These are phyloP conservation scores for Bembecia ichneumoniformis DNA, from an alignment of 2,888 invertebrate genomes.

Conservation along the genomic window DNA sequence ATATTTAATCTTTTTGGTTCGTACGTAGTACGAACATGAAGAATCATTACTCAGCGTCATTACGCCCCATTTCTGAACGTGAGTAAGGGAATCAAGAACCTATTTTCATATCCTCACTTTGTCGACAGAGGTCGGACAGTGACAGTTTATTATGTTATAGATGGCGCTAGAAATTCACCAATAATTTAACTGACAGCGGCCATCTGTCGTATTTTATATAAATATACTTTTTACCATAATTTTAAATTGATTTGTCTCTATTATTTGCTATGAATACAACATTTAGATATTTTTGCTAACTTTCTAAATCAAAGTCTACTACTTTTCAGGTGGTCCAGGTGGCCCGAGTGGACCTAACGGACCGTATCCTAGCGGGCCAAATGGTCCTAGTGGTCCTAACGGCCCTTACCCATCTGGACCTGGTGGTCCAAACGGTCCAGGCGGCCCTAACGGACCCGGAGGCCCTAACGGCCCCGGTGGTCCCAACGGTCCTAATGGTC, in stretches of 20 bases:
- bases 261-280: no score
- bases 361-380: slow-evolving; percentile 11
- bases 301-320: slow-evolving; percentile 4
- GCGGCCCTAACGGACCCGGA: slow-evolving; percentile 13
- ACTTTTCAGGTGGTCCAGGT: slow-evolving; percentile 15
- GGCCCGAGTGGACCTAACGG: slow-evolving; percentile 27
- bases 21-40: no score
- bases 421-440: slow-evolving; percentile 12
- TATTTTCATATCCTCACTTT: no score
- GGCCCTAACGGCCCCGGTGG: slow-evolving; percentile 11
- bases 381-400: slow-evolving; percentile 27
- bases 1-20: no score
- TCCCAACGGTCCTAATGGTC: slow-evolving; percentile 9
- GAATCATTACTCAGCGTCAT: no score
- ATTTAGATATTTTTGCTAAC: not conserved
- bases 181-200: no score
- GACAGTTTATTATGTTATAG: no score
- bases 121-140: no score
- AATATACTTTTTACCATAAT: not conserved
- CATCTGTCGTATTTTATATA: no score
- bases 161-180: no score
- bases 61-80: no score
- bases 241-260: not conserved
- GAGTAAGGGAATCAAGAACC: no score
- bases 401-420: slow-evolving; percentile 33